Evolutionary conservation across 2,113 vertebrate species (phyloP).

Genomic region (Rissa tridactyla): DNA sequence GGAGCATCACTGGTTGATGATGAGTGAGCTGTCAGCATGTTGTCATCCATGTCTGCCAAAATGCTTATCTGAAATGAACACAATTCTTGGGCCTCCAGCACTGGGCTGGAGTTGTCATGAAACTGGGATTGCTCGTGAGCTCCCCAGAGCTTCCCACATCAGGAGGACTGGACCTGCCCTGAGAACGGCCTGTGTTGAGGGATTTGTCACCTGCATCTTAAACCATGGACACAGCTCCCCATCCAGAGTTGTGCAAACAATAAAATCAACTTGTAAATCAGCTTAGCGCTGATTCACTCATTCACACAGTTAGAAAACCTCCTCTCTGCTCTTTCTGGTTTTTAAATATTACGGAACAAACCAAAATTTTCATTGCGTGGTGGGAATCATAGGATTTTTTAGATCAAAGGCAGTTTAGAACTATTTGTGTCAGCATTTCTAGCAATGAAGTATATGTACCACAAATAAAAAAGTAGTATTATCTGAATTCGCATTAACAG

Average conservation of each 20-base stretch:
- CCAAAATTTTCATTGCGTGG: background rate
- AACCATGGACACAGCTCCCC: background rate
- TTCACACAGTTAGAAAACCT: background rate
- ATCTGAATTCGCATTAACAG: background rate
- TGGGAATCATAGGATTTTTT: background rate
- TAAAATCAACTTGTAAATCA: background rate
- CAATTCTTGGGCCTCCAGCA: constrained; percentile 8
- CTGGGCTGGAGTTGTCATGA: background rate
- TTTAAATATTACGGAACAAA: background rate
- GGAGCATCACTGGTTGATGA: background rate
- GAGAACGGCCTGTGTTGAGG: background rate
- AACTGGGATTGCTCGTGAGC: background rate
- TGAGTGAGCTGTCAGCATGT: background rate
- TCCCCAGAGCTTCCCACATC: background rate
- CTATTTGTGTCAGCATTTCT: background rate
- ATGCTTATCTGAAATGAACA: background rate
- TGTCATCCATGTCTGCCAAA: background rate
- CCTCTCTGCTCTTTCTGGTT: background rate
- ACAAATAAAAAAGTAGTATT: background rate
- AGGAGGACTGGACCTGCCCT: background rate
- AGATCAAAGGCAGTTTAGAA: background rate
- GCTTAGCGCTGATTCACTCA: background rate
- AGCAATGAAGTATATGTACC: background rate
- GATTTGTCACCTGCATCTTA: background rate
- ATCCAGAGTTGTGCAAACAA: background rate